Conservation (phyloP, 2,888 invertebrate species). For the Tridacna crocea region DNA sequence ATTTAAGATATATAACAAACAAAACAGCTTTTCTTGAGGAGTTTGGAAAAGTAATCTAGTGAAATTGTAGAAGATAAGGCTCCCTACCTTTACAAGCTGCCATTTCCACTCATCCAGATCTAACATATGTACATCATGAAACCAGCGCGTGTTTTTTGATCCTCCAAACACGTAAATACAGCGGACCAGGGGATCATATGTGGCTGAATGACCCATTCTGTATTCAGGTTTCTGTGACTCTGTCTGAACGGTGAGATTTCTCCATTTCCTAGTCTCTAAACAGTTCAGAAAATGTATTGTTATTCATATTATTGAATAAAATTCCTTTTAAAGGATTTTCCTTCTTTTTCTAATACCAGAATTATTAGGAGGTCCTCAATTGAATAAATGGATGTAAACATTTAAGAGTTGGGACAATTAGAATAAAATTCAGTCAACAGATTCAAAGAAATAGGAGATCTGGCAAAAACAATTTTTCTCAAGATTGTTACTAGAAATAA, state of each 20-base stretch:
- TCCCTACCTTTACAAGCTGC: constrained; percentile 79
- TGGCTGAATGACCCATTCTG: constrained; percentile 83
- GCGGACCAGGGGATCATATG: constrained; percentile 79
- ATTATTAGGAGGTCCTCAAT: neutral
- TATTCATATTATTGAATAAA: too few relatives aligned
- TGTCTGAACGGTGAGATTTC: constrained; percentile 62
- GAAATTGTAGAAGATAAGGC: too few relatives aligned
- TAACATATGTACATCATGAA: constrained; percentile 82
- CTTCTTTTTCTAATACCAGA: neutral
- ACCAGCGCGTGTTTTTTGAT: constrained; percentile 82
- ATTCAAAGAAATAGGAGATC: too few relatives aligned
- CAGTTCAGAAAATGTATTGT: neutral
- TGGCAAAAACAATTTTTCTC: too few relatives aligned
- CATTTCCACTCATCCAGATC: constrained; percentile 82
- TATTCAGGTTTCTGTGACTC: constrained; percentile 77
- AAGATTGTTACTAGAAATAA: too few relatives aligned
- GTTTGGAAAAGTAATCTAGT: too few relatives aligned
- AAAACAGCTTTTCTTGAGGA: too few relatives aligned
- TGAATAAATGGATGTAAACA: neutral
- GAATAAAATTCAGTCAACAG: too few relatives aligned
- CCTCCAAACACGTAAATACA: constrained; percentile 83
- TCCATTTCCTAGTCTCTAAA: constrained; percentile 78
- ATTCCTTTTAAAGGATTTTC: too few relatives aligned
- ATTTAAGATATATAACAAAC: too few relatives aligned
- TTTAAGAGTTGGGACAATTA: neutral